phyloP scores from a whole-genome alignment of 2,888 invertebrate genomes.

The Digitonthophagus gazella region DNA sequence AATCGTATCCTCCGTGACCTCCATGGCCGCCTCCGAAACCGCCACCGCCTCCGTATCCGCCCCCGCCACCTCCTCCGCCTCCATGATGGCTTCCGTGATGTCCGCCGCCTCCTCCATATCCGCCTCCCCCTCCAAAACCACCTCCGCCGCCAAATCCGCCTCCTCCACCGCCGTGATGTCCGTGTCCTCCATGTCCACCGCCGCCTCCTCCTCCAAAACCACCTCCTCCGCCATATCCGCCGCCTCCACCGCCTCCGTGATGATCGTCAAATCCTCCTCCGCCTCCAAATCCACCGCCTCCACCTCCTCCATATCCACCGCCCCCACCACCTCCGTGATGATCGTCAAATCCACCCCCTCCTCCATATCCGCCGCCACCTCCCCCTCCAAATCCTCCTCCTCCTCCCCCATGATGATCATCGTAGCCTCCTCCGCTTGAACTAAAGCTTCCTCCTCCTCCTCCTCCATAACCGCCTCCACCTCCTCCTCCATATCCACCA shows the following conservation, averaged over 20 bases:
- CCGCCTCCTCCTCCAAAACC: constrained; percentile 43
- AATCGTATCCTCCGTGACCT: constrained; percentile 28
- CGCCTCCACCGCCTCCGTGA: constrained; percentile 17
- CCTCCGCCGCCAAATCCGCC: constrained; percentile 39
- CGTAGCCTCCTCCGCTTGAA: constrained; percentile 19
- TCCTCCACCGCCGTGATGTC: constrained; percentile 36
- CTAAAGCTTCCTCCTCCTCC: constrained; percentile 19
- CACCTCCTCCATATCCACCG: constrained; percentile 23
- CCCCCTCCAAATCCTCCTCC: constrained; percentile 21
- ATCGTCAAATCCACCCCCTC: constrained; percentile 25
- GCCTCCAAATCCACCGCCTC: constrained; percentile 24
- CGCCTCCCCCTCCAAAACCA: constrained; percentile 27
- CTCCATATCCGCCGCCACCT: constrained; percentile 27
- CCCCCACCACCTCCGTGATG: constrained; percentile 15
- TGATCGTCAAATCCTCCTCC: constrained; percentile 18
- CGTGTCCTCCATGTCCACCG: constrained; percentile 42
- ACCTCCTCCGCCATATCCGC: constrained; percentile 27
- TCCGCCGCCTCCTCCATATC: constrained; percentile 22
- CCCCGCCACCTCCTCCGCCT: constrained; percentile 23
- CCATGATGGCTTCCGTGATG: constrained; percentile 18
- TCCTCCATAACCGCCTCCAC: constrained; percentile 6
- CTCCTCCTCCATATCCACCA: constrained; percentile 10
- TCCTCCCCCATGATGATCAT: constrained; percentile 14
- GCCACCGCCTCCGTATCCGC: constrained; percentile 23
- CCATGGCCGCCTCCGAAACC: constrained; percentile 25